Base-by-base conservation (phyloP, 2,888 invertebrate genomes). In the Ophioninae sp. region DNA sequence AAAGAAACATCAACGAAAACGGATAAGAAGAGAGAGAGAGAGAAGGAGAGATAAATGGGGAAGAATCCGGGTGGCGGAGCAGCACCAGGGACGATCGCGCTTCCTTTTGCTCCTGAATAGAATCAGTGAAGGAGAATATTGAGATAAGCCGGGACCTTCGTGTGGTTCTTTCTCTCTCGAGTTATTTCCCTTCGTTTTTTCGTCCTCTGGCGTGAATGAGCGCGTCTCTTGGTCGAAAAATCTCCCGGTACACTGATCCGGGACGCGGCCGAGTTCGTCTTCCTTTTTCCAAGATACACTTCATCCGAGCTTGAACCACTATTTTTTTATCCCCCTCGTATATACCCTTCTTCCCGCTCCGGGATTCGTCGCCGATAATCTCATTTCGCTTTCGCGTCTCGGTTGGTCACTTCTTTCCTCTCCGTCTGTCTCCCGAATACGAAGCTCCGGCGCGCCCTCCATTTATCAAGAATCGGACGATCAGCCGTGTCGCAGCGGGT, bases 51-150 rank as follows among this genome's bases (percentile, higher is more conserved):
- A 41, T 57, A 39, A 41, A 59, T 30, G 39, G 30, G 39, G n/a
- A 23, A 39, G 67, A 61, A 79, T 39, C 30, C 21, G 30, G 37
- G 61, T 20, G 62, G 73, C 72, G 72, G 68, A 79, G 61, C 67
- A 72, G 67, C 73, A 78, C 70, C 83, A 80, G 83, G 81, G 70
- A 76, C 74, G 62, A 69, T 79, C 64, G 73, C 64, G 73, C 72
- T 64, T 79, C 73, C 79, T 82, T 79, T 73, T 64, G 73, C 37
- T 73, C 73, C 80, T 86, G 86, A 87, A 87, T 86, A 79, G 86
- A 86, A 87, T 87, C 86, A 85, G 73, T 83, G 81, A 85, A 83
- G 86, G 70, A 87, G 86, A 87, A 87, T 87, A 87, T 87, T 86
- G 84, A 87, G 87, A 87, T 87, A 87, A 87, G 87, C 86, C 73